Percentiles rank a stretch among this genome's conserved stretches.
Evolutionary conservation across 1,140 invertebrate species (phyloP).

Genomic region (Bombus sibiricus): DNA sequence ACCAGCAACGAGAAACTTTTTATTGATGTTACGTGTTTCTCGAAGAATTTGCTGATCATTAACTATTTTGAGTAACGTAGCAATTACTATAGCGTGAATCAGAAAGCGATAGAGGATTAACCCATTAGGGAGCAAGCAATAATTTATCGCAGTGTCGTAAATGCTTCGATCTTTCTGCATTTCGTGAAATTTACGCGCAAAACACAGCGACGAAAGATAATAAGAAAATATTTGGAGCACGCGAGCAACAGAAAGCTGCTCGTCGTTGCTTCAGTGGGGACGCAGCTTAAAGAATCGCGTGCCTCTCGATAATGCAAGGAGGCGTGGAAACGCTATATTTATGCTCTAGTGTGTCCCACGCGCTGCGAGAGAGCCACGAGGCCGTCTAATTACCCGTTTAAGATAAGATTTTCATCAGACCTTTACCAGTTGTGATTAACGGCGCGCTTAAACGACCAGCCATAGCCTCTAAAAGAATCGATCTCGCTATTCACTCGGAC

Average conservation of each 20-base stretch:
- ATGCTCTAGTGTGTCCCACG: background rate
- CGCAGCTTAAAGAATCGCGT: slow-evolving; percentile 49
- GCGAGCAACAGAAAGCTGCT: background rate
- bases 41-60: background rate
- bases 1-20: background rate
- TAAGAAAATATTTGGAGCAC: too few relatives aligned
- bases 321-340: slow-evolving; percentile 58
- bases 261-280: background rate
- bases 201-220: too few relatives aligned
- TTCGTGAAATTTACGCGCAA: too few relatives aligned
- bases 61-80: too few relatives aligned
- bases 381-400: slow-evolving; percentile 69
- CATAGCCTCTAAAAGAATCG: slow-evolving; percentile 30
- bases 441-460: slow-evolving; percentile 29
- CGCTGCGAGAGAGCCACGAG: slow-evolving; percentile 26
- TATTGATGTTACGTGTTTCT: too few relatives aligned
- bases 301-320: slow-evolving; percentile 59
- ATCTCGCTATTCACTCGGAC: background rate
- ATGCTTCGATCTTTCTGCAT: too few relatives aligned
- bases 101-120: too few relatives aligned
- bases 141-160: too few relatives aligned
- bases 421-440: slow-evolving; percentile 8
- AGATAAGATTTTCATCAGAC: slow-evolving; percentile 70
- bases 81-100: too few relatives aligned
- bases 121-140: too few relatives aligned